Evolutionary conservation across 1,140 invertebrate species (phyloP).

Genomic region (Drosophila murphyi): DNA sequence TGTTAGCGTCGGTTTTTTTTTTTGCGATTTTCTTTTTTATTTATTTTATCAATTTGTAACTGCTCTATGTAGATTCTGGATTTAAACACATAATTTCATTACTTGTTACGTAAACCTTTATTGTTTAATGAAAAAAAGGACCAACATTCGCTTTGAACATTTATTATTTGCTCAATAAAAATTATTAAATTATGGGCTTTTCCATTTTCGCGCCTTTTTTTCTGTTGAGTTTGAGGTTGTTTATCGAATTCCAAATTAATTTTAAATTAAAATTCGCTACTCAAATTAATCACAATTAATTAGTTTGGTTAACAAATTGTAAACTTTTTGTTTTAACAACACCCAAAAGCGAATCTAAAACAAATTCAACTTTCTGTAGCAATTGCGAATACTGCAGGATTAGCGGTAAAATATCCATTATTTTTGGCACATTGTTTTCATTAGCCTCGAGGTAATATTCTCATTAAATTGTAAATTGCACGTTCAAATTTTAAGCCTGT

Average conservation of each 20-base stretch:
- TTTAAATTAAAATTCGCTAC: slow-evolving; percentile 61
- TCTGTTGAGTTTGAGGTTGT: slow-evolving; percentile 58
- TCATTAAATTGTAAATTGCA: slow-evolving; percentile 29
- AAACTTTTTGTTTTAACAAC: slow-evolving; percentile 13
- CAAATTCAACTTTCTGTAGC: neutral
- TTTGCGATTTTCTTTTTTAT: slow-evolving; percentile 15
- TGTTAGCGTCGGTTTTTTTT: slow-evolving; percentile 21
- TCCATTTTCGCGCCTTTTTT: slow-evolving; percentile 39
- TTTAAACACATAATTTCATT: slow-evolving; percentile 28
- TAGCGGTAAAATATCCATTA: slow-evolving; percentile 34
- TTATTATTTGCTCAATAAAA: slow-evolving; percentile 54
- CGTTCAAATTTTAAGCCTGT: slow-evolving; percentile 15
- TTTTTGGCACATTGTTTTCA: slow-evolving; percentile 6
- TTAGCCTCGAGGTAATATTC: slow-evolving; percentile 15
- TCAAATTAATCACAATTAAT: slow-evolving; percentile 63
- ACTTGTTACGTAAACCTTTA: slow-evolving; percentile 53
- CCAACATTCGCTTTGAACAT: slow-evolving; percentile 15
- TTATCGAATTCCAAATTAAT: slow-evolving; percentile 66
- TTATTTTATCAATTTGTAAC: slow-evolving; percentile 42
- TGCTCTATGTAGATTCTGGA: slow-evolving; percentile 13
- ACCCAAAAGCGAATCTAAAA: neutral
- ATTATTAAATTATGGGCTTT: slow-evolving; percentile 59
- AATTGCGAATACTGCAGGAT: slow-evolving; percentile 22
- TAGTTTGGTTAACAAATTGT: slow-evolving; percentile 54
- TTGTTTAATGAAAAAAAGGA: slow-evolving; percentile 41